phyloP scores from a whole-genome alignment of 2,888 invertebrate species.

The Podotricha telesiphe region DNA sequence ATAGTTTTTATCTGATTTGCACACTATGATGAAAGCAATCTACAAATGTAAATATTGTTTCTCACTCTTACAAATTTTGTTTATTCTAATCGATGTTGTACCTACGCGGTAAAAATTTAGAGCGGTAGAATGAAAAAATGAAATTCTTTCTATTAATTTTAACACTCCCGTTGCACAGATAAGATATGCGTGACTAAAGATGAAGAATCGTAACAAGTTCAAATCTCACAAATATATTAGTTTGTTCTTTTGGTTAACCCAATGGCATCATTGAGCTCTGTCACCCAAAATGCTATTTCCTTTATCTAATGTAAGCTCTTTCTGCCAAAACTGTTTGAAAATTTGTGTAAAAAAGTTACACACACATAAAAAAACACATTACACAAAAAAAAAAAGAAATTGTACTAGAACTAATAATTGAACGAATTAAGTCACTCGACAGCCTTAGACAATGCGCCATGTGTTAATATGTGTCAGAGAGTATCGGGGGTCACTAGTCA shows the following conservation, averaged over 20 bases:
- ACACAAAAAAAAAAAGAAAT: no score
- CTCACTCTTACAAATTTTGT: not conserved
- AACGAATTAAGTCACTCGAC: not conserved
- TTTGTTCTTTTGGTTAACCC: no score
- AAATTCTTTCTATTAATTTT: not conserved
- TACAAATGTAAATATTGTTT: slow-evolving; percentile 1
- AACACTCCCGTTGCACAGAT: no score
- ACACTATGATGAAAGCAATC: not conserved
- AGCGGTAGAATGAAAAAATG: no score
- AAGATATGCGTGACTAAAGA: no score
- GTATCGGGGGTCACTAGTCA: slow-evolving; percentile 23
- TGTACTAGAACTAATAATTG: not conserved
- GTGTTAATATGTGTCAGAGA: slow-evolving; percentile 35
- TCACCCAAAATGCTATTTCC: no score
- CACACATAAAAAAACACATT: no score
- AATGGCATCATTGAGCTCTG: no score
- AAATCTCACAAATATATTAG: not conserved
- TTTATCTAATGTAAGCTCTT: no score
- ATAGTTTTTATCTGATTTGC: not conserved
- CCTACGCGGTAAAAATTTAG: no score
- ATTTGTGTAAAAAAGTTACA: no score
- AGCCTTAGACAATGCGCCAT: slow-evolving; percentile 39
- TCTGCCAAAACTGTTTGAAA: no score
- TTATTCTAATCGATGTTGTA: not conserved
- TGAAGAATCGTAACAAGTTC: not conserved